These are phyloP conservation scores for pig (Sus scrofa) DNA, from an alignment of 2,113 vertebrate species.

Conservation along the genomic window T2T-Sscrofa CM000816.6:30923501-30924000, in stretches of 20 bases:
- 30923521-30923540: too few relatives aligned
- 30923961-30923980: background rate
- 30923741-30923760: constrained; percentile 13
- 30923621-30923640: background rate
- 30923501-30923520: too few relatives aligned
- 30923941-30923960: too few relatives aligned
- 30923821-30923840: background rate
- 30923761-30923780: constrained; percentile 55
- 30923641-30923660: constrained; percentile 12
- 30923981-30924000: background rate
- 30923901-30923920: constrained; percentile 33
- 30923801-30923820: background rate
- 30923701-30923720: background rate
- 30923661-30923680: background rate
- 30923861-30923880: background rate
- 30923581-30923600: too few relatives aligned
- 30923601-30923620: background rate
- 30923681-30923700: constrained; percentile 2
- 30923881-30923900: constrained; percentile 18
- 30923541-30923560: too few relatives aligned
- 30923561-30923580: too few relatives aligned
- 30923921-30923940: background rate
- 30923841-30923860: constrained; percentile 6
- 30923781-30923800: background rate
- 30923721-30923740: background rate